These are phyloP conservation scores for Helostoma temminkii DNA, from an alignment of 2,797 vertebrate genomes.

Conservation along the genomic window DNA sequence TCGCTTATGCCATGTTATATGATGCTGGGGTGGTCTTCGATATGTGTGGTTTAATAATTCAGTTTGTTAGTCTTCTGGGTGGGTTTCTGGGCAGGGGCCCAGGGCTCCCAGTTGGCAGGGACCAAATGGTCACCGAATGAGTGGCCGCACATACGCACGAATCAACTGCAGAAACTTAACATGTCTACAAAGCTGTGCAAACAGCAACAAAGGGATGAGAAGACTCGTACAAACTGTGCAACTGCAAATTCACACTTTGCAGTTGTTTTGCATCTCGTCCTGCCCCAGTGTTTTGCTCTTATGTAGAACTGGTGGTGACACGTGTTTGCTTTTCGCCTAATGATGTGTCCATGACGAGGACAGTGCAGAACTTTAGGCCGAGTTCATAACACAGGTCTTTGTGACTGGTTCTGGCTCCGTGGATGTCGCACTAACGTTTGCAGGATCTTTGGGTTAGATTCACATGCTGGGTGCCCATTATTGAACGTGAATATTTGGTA, in stretches of 20 bases:
- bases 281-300: background rate
- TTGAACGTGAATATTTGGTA: background rate
- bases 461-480: fast-evolving
- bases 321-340: background rate
- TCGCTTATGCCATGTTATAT: too few relatives aligned
- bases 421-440: background rate
- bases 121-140: background rate
- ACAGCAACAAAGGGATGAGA: too few relatives aligned
- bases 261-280: background rate
- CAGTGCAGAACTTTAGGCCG: background rate
- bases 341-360: background rate
- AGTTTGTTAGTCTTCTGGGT: background rate
- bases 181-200: too few relatives aligned
- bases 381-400: background rate
- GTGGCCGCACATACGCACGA: fast-evolving
- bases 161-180: fast-evolving
- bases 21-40: too few relatives aligned
- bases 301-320: background rate
- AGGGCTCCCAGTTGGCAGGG: conserved; percentile 3
- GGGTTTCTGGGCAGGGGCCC: fast-evolving
- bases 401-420: background rate
- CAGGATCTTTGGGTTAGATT: too few relatives aligned
- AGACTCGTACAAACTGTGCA: too few relatives aligned
- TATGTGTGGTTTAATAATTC: too few relatives aligned
- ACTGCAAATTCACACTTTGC: too few relatives aligned